Conservation (phyloP, 2,113 vertebrate genomes). For the Myodes glareolus region DNA sequence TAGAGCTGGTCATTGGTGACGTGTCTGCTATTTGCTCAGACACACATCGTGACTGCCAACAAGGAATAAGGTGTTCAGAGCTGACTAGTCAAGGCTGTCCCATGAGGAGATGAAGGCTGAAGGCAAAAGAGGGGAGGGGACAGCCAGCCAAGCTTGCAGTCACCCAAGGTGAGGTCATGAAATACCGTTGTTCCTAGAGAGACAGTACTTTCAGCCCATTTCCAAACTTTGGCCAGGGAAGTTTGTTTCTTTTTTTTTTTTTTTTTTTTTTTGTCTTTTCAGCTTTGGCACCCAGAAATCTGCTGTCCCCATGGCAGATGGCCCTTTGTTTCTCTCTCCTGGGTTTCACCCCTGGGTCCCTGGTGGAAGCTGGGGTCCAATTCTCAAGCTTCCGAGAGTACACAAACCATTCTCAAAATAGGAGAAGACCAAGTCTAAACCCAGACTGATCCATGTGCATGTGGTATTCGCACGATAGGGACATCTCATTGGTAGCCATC, state of each 20-base stretch:
- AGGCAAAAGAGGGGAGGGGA: slow-evolving; percentile 61
- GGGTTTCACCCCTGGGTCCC: background rate
- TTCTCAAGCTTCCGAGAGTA: background rate
- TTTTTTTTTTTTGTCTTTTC: slow-evolving; percentile 81
- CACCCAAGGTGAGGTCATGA: background rate
- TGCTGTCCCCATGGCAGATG: slow-evolving; percentile 87
- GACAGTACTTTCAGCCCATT: slow-evolving; percentile 81
- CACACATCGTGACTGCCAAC: slow-evolving; percentile 73
- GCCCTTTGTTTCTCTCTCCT: slow-evolving; percentile 29
- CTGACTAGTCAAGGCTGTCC: background rate
- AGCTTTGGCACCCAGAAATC: slow-evolving; percentile 90
- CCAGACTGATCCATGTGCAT: too few species aligned
- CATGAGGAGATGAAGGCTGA: slow-evolving; percentile 18
- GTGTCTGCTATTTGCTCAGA: slow-evolving; percentile 58
- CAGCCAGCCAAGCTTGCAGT: background rate
- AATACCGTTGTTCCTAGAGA: slow-evolving; percentile 73
- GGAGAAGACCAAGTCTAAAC: background rate
- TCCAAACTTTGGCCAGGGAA: slow-evolving; percentile 84
- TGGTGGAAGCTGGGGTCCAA: background rate
- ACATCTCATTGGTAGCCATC: background rate
- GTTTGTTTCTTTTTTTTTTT: slow-evolving; percentile 87
- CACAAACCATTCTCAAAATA: background rate
- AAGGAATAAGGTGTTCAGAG: slow-evolving; percentile 59
- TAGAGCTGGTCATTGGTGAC: slow-evolving; percentile 4
- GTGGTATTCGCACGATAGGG: background rate